phyloP scores from a whole-genome alignment of 2,888 invertebrate species.

The Acrocyrtus sp. region DNA sequence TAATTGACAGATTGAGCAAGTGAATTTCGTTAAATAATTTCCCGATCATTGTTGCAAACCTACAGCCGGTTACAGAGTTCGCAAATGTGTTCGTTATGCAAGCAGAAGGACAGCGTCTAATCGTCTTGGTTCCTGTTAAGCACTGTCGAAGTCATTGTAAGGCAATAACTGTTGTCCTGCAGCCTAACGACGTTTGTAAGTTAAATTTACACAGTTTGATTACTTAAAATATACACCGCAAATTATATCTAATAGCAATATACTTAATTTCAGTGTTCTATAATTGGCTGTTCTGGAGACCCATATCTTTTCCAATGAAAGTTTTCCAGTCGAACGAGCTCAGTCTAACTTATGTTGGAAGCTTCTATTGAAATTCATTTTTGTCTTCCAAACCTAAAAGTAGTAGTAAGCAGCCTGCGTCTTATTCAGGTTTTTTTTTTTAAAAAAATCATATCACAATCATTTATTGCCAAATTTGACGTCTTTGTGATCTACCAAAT shows the following conservation, averaged over 20 bases:
- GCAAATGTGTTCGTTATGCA: slow-evolving; percentile 81
- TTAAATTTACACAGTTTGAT: slow-evolving; percentile 63
- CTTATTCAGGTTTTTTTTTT: no score
- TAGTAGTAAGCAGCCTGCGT: no score
- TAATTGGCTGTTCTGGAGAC: slow-evolving; percentile 87
- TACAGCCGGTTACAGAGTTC: slow-evolving; percentile 81
- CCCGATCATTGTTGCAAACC: slow-evolving; percentile 11
- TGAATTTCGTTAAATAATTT: background rate
- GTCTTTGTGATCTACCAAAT: no score
- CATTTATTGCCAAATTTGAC: no score
- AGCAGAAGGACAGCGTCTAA: slow-evolving; percentile 77
- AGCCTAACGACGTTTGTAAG: slow-evolving; percentile 81
- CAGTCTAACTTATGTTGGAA: slow-evolving; percentile 75
- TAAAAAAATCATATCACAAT: no score
- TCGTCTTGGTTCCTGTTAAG: slow-evolving; percentile 79
- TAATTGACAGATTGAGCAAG: background rate
- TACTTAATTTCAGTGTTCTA: slow-evolving; percentile 78
- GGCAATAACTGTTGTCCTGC: slow-evolving; percentile 76
- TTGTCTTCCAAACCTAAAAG: no score
- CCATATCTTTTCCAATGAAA: slow-evolving; percentile 73
- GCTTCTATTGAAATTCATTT: slow-evolving; percentile 76
- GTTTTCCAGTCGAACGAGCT: slow-evolving; percentile 68
- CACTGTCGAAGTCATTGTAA: slow-evolving; percentile 80
- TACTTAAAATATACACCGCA: background rate
- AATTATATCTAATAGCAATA: slow-evolving; percentile 51